Evolutionary conservation across 2,888 invertebrate species (phyloP).

Genomic region (Tetrapedia diversipes): DNA sequence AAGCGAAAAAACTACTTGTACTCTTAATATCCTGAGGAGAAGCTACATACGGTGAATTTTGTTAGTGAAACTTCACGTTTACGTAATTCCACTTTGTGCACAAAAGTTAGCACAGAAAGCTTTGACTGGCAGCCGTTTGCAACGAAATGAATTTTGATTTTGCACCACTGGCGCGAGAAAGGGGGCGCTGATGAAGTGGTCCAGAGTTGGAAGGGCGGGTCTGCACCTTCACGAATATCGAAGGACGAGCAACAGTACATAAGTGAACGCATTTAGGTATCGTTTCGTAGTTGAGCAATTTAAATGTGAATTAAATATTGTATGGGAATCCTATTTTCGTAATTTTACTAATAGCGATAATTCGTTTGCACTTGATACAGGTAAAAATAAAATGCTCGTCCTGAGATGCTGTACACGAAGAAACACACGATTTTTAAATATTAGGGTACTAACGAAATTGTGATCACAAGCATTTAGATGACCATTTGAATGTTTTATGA

Average conservation of each 20-base stretch:
- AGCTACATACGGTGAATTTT: conserved; percentile 61
- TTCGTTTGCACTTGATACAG: conserved; percentile 2
- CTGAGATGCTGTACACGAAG: conserved; percentile 25
- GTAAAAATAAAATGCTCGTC: conserved; percentile 3
- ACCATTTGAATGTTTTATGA: no score
- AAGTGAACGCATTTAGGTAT: conserved; percentile 16
- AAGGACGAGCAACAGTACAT: conserved; percentile 37
- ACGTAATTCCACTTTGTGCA: conserved; percentile 72
- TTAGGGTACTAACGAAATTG: no score
- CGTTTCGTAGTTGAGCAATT: conserved; percentile 26
- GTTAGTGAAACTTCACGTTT: conserved; percentile 70
- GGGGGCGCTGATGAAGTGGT: conserved; percentile 21
- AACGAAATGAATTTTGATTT: conserved; percentile 69
- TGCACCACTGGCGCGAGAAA: conserved; percentile 55
- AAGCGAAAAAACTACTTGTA: conserved; percentile 66
- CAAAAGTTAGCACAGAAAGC: conserved; percentile 72
- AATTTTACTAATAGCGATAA: no score
- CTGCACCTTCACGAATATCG: conserved; percentile 50
- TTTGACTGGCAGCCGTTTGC: conserved; percentile 71
- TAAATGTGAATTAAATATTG: conserved; percentile 32
- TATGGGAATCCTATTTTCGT: conserved; percentile 11
- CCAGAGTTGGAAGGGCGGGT: conserved; percentile 24
- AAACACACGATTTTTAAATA: background rate
- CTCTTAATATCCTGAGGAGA: conserved; percentile 48
- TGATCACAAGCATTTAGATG: no score